Conservation (phyloP, 1,140 invertebrate species). For the Pachyrhynchus sulphureomaculatus region DNA sequence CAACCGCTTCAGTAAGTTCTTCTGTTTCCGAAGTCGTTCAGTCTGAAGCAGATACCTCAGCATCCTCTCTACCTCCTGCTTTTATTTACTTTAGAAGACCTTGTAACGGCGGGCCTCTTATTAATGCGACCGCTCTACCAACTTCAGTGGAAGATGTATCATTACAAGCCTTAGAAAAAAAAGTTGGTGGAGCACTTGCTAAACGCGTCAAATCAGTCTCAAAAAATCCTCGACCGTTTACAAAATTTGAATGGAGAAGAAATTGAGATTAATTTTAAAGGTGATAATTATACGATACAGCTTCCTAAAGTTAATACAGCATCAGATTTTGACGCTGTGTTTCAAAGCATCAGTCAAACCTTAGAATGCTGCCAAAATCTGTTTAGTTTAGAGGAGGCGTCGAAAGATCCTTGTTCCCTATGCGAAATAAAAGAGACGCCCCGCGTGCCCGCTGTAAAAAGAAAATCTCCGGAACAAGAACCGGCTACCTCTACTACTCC, state of each 20-base stretch:
- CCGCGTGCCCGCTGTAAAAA: slow-evolving; percentile 38
- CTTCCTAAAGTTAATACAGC: slow-evolving; percentile 40
- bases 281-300: slow-evolving; percentile 47
- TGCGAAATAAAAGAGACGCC: slow-evolving; percentile 42
- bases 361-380: slow-evolving; percentile 48
- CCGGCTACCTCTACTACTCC: slow-evolving; percentile 64
- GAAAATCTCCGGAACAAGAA: slow-evolving; percentile 56
- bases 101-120: slow-evolving; percentile 54
- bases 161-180: slow-evolving; percentile 51
- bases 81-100: slow-evolving; percentile 51
- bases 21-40: slow-evolving; percentile 40
- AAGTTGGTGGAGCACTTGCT: slow-evolving; percentile 41
- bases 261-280: slow-evolving; percentile 43
- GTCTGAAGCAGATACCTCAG: slow-evolving; percentile 53
- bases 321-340: slow-evolving; percentile 42
- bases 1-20: slow-evolving; percentile 21
- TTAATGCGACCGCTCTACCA: slow-evolving; percentile 52
- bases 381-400: slow-evolving; percentile 40
- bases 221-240: slow-evolving; percentile 43
- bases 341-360: slow-evolving; percentile 37
- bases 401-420: slow-evolving; percentile 37
- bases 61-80: slow-evolving; percentile 52
- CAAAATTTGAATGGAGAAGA: slow-evolving; percentile 47
- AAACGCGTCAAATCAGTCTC: slow-evolving; percentile 43
- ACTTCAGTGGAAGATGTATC: slow-evolving; percentile 51